These are phyloP conservation scores for Phyllotreta cruciferae DNA, from an alignment of 2,888 invertebrate species.

Conservation along the genomic window DNA sequence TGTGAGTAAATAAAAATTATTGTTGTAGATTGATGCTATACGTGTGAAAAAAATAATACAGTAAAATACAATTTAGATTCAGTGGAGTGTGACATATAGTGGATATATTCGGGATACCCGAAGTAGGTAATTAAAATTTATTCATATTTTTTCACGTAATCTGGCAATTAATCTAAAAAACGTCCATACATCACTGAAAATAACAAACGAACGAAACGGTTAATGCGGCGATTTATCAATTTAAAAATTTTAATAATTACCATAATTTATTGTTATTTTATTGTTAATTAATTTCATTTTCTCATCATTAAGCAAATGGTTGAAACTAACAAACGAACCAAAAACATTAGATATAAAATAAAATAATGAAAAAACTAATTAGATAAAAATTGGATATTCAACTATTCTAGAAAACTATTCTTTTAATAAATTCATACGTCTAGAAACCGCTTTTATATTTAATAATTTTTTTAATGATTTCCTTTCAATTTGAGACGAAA, in stretches of 20 bases:
- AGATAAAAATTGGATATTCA: slow-evolving; percentile 20
- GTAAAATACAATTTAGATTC: no score
- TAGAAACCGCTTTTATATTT: slow-evolving; percentile 3
- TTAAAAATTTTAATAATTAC: slow-evolving; percentile 24
- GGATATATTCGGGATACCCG: no score
- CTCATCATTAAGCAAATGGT: slow-evolving; percentile 19
- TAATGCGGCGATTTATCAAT: slow-evolving; percentile 19
- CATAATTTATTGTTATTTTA: slow-evolving; percentile 25
- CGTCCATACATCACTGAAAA: slow-evolving; percentile 8
- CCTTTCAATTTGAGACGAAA: not conserved
- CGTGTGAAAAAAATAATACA: no score
- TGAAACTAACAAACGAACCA: slow-evolving; percentile 21
- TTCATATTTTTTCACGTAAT: slow-evolving; percentile 8
- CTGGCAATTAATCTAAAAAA: slow-evolving; percentile 14
- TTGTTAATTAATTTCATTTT: slow-evolving; percentile 26
- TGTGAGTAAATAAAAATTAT: no score
- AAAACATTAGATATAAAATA: slow-evolving; percentile 20
- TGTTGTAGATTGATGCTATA: no score
- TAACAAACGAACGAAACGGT: slow-evolving; percentile 2
- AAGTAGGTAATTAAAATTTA: not conserved
- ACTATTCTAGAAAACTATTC: not conserved
- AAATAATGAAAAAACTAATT: slow-evolving; percentile 21
- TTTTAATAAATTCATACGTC: not conserved
- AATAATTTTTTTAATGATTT: slow-evolving; percentile 9
- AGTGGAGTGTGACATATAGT: no score